Evolutionary conservation across 2,113 vertebrate species (phyloP), one percentile per base, ranked within the genome.

Genomic region (Amblyornis subalaris): DNA sequence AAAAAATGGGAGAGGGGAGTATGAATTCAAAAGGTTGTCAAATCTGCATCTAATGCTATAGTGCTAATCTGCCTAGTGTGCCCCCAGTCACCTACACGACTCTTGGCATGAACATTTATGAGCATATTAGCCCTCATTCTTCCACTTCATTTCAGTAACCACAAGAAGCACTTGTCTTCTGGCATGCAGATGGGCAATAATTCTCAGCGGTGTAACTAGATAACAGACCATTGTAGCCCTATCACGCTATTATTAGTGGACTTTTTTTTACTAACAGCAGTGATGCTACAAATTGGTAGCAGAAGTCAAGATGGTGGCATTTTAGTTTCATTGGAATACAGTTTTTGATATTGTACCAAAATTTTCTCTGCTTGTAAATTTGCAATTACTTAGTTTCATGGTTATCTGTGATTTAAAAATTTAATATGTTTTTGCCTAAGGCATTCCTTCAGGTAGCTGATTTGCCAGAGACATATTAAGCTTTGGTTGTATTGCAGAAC

Each of bases 101-200:
- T 50, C 60, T 70, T 69, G 78, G 35, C 51, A 24, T 7, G 13
- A 76, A 35, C 48, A 9, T 70, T 79, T 76, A 61, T 0, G 0
- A 35, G 19, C 22, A 5, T 76, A 40, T 88, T 66, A 86, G 45
- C 47, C 44, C 47, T 88, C 14, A 26, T 85, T 88, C 67, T 88
- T 66, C 78, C 79, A 60, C 54, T 79, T 73, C 66, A 88, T 91
- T 95, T 89, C 89, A 57, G 75, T 60, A 62, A 65, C 4, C 2
- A 73, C 58, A 51, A 91, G 85, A 88, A 82, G 44, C 54, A 54
- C 60, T 91, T 95, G 60, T 89, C 77, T 88, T 85, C 51, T 80
- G 74, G 75, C 55, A 67, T 58, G 67, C 42, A 73, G 47, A 77
- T 64, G 54, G 67, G 21, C 74, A 70, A 11, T 74, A 76, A 79